These are phyloP conservation scores for Lymantria dispar DNA, from an alignment of 2,888 invertebrate species.

Conservation along the genomic window DNA sequence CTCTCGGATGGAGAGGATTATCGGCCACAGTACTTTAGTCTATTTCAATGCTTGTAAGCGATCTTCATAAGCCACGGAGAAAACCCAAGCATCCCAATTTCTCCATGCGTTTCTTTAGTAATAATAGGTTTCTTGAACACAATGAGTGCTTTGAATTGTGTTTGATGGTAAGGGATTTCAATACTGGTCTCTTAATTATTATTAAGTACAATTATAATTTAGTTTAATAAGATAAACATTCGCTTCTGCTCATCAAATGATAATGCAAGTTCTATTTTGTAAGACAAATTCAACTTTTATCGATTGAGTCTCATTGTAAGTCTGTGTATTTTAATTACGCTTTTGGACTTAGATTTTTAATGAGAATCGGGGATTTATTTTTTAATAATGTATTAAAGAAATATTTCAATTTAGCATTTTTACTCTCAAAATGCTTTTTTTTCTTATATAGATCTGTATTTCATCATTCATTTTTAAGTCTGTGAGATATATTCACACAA, in stretches of 20 bases:
- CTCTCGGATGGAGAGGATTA: background rate
- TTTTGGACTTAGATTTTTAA: too few species aligned
- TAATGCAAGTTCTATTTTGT: constrained; percentile 1
- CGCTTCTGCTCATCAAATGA: constrained; percentile 1
- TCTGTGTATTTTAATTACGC: too few species aligned
- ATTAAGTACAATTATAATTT: constrained; percentile 22
- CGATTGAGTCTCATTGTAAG: background rate
- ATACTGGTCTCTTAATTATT: background rate
- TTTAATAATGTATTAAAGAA: too few species aligned
- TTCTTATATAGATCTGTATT: too few species aligned
- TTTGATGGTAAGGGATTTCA: background rate
- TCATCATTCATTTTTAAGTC: too few species aligned
- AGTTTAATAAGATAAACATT: constrained; percentile 6
- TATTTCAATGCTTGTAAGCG: background rate
- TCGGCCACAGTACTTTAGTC: background rate
- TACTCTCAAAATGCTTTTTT: too few species aligned
- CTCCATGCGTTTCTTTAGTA: background rate
- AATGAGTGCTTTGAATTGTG: too few species aligned
- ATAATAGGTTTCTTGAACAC: too few species aligned
- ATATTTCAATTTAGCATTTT: too few species aligned
- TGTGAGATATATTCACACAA: too few species aligned
- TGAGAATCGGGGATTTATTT: too few species aligned
- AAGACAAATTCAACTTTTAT: background rate
- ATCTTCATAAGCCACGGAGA: background rate
- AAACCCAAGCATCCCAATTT: background rate